Base-by-base conservation (phyloP, 2,888 invertebrate genomes). In the Xestia sexstrigata region DNA sequence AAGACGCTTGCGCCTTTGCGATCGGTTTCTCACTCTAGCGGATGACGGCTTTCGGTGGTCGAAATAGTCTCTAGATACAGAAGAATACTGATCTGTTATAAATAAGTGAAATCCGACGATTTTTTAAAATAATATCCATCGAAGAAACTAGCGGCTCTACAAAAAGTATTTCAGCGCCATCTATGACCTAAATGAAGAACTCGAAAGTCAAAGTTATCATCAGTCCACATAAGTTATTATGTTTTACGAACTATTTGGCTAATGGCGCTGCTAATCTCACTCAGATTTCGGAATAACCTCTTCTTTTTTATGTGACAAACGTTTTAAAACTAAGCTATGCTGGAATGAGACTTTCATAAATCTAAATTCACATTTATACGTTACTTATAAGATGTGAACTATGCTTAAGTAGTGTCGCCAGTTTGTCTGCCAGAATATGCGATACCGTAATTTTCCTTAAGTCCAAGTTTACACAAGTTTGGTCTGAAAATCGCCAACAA, bases 321-420 rank as follows among this genome's bases (percentile, higher is more conserved):
- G 0, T 39, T 5, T 39, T 39, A 39, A 23, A 63, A 63, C 23
- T 9, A 17, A 17, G 3, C 23, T 52, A 52, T 35, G 8, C 30
- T 55, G 6, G 0, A 30, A 42, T 17, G 17, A 55, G 30, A 42
- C 71, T 70, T 79, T 1, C 49, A 62, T 20, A n/a, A 83, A 79
- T 78, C 26, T 68, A 74, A 69, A 83, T 81, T 81, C 45, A 80
- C 75, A 79, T 74, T 76, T 73, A 71, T 85, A 75, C 76, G 85
- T 83, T 76, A 87, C 81, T 79, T 83, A 81, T 87, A 80, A 85
- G 78, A 73, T 58, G 65, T 85, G 76, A 88, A 77, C 76, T 85
- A 85, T 83, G 78, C 82, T 66, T 72, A 83, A 81, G 80, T 81
- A 62, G 70, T 76, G 86, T 77, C 88, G 88, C 87, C 90, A 75